Conservation (phyloP, 2,113 vertebrate species). For the Xenus cinereus region DNA sequence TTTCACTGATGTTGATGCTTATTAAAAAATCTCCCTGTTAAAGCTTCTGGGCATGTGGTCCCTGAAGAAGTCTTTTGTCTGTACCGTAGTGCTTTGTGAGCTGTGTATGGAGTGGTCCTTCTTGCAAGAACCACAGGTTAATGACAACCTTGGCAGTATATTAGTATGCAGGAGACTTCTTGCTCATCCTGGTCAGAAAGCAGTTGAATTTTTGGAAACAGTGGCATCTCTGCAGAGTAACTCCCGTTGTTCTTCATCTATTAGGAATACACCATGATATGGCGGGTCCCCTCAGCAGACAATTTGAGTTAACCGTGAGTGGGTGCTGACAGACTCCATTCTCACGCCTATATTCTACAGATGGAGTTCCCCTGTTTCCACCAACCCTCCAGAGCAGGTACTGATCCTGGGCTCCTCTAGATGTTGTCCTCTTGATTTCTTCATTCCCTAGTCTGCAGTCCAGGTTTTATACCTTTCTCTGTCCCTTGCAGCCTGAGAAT, state of each 20-base stretch:
- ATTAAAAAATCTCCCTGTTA: not conserved
- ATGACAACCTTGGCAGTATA: not conserved
- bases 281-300: constrained; percentile 22
- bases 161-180: not conserved
- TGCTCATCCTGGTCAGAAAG: not conserved
- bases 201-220: constrained; percentile 4
- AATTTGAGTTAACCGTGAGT: constrained; percentile 23
- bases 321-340: constrained; percentile 46
- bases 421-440: constrained; percentile 5
- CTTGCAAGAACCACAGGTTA: not conserved
- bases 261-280: constrained; percentile 29
- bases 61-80: not conserved
- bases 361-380: constrained; percentile 40
- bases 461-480: not conserved
- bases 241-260: constrained; percentile 36
- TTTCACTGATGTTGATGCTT: not conserved
- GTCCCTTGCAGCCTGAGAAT: not conserved
- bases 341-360: constrained; percentile 10
- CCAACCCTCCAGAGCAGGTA: constrained; percentile 43
- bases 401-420: constrained; percentile 12
- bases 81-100: accelerated
- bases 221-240: constrained; percentile 48
- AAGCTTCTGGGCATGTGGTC: not conserved
- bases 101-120: not conserved
- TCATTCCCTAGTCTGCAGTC: not conserved